These are phyloP conservation scores for Pyrochroa serraticornis DNA, from an alignment of 2,888 invertebrate species.

Conservation along the genomic window DNA sequence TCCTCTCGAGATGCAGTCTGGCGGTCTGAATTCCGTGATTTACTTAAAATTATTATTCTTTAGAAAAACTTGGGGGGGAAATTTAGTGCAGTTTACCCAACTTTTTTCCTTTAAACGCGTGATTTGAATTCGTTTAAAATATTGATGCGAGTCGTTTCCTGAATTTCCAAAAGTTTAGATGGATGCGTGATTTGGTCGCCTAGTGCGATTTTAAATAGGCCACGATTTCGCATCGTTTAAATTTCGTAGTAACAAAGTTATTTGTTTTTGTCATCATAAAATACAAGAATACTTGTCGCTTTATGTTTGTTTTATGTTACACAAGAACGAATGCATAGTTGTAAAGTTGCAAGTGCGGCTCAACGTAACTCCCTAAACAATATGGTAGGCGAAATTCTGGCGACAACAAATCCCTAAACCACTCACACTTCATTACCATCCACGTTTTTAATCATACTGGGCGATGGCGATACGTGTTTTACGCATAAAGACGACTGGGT, in stretches of 20 bases:
- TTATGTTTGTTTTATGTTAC: too few species aligned
- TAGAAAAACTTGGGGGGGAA: slow-evolving; percentile 1
- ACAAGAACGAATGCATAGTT: too few species aligned
- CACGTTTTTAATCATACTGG: background rate
- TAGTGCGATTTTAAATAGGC: too few species aligned
- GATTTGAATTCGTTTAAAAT: slow-evolving; percentile 23
- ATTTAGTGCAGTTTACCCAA: slow-evolving; percentile 22
- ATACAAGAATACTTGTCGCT: too few species aligned
- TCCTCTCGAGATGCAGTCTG: too few species aligned
- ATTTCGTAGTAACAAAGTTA: too few species aligned
- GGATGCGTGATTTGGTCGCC: too few species aligned
- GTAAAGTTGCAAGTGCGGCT: too few species aligned
- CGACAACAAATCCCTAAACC: background rate
- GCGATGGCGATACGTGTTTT: background rate
- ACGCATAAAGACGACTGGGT: background rate
- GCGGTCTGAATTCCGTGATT: too few species aligned
- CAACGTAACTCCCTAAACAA: background rate
- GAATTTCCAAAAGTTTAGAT: slow-evolving; percentile 2
- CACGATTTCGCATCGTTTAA: too few species aligned
- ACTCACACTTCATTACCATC: slow-evolving; percentile 1
- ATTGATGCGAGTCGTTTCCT: slow-evolving; percentile 21
- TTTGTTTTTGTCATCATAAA: too few species aligned
- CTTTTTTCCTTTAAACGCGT: slow-evolving; percentile 19
- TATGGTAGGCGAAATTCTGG: background rate
- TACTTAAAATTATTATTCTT: too few species aligned